phyloP scores from a whole-genome alignment of 2,797 vertebrate genomes.

The Microctenopoma steveboyesi region DNA sequence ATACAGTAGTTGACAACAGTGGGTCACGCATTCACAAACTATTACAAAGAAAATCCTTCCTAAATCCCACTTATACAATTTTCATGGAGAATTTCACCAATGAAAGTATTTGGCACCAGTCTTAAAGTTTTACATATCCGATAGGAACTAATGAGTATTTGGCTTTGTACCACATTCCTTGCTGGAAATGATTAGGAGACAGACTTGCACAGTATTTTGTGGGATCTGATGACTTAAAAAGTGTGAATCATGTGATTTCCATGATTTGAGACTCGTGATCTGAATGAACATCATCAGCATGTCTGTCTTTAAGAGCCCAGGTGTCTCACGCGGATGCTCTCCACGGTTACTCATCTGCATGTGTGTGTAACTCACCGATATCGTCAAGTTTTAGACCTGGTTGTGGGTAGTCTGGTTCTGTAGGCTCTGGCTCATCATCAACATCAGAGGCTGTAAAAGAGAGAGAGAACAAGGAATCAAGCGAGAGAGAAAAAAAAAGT shows the following conservation, averaged over 20 bases:
- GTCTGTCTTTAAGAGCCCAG: conserved; percentile 23
- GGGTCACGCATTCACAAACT: too few relatives aligned
- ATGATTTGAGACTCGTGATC: conserved; percentile 6
- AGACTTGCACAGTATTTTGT: not conserved
- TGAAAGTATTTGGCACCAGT: too few relatives aligned
- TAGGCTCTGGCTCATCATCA: conserved; percentile 89
- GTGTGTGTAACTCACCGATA: conserved; percentile 86
- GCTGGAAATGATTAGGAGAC: too few relatives aligned
- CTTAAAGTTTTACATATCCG: not conserved
- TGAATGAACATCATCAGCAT: conserved; percentile 3
- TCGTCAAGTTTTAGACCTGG: conserved; percentile 95
- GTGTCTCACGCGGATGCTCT: not conserved
- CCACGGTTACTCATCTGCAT: conserved; percentile 16
- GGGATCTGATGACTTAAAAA: not conserved
- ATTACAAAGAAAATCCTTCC: not conserved
- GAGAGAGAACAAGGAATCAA: conserved; percentile 33
- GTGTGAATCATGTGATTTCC: conserved; percentile 5
- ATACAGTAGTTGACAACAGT: too few relatives aligned
- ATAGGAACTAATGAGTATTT: not conserved
- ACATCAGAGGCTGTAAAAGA: conserved; percentile 65
- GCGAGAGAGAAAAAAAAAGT: conserved; percentile 36
- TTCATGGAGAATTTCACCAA: too few relatives aligned
- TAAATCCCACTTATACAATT: too few relatives aligned
- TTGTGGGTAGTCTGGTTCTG: conserved; percentile 93
- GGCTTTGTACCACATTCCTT: not conserved